Evolutionary conservation across 2,888 invertebrate species (phyloP).

Genomic region (Leptogaster cylindrica): DNA sequence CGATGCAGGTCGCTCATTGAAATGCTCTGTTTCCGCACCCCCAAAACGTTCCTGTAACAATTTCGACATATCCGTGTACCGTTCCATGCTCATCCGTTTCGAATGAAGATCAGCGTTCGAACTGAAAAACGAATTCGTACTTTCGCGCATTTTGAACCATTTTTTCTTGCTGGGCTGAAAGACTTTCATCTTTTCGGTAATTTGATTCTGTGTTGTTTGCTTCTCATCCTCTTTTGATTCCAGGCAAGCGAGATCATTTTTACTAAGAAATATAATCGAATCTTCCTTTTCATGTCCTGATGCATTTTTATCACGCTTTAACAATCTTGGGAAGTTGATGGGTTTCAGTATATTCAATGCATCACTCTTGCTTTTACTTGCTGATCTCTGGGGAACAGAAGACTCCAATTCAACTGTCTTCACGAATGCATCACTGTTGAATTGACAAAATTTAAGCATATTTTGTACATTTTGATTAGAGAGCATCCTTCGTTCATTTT

Average conservation of each 20-base stretch:
- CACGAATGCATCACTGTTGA: constrained; percentile 61
- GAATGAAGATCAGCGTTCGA: constrained; percentile 68
- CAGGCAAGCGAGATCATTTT: constrained; percentile 70
- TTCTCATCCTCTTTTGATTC: constrained; percentile 62
- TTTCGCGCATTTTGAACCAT: constrained; percentile 67
- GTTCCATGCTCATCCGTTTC: constrained; percentile 73
- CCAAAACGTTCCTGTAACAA: constrained; percentile 73
- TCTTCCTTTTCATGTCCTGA: constrained; percentile 68
- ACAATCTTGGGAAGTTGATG: constrained; percentile 57
- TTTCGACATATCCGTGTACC: constrained; percentile 76
- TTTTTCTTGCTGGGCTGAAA: constrained; percentile 68
- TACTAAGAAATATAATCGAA: constrained; percentile 72
- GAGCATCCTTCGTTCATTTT: constrained; percentile 61
- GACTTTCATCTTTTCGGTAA: constrained; percentile 61
- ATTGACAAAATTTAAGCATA: constrained; percentile 61
- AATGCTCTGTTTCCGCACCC: constrained; percentile 50
- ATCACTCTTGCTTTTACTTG: constrained; percentile 64
- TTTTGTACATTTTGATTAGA: constrained; percentile 61
- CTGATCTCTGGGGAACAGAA: constrained; percentile 60
- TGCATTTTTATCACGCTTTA: constrained; percentile 60
- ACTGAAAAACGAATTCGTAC: constrained; percentile 52
- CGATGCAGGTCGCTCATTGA: constrained; percentile 42
- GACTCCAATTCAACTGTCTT: constrained; percentile 60
- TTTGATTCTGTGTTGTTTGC: constrained; percentile 50
- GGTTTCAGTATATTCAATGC: constrained; percentile 66